Percentiles rank a stretch among this genome's conserved stretches.
Conservation (phyloP, 2,113 vertebrate species). For the Enhydra lutris region DNA sequence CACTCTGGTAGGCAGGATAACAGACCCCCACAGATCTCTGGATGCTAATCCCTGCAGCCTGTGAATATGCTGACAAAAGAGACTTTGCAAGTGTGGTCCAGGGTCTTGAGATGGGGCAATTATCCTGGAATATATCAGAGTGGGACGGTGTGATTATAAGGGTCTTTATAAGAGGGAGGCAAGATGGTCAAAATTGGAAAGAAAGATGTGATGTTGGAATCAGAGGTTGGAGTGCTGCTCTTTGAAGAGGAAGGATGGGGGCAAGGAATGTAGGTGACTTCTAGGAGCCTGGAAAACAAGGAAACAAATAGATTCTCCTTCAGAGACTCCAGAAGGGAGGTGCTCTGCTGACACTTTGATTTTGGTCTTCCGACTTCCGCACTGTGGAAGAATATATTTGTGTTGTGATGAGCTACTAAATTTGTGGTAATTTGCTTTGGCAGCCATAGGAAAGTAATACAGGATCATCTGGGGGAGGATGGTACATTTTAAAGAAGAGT, state of each 20-base stretch:
- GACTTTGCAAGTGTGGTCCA: background rate
- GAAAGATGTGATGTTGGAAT: background rate
- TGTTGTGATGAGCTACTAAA: background rate
- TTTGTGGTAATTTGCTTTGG: background rate
- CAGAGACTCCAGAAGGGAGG: background rate
- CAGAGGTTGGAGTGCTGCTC: background rate
- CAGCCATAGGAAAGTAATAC: too few relatives aligned
- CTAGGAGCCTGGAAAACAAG: background rate
- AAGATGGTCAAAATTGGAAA: background rate
- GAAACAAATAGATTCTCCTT: background rate
- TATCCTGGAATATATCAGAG: background rate
- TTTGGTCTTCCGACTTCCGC: background rate
- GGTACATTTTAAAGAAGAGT: background rate
- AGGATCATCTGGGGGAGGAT: background rate
- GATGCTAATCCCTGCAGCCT: background rate
- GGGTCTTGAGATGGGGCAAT: background rate
- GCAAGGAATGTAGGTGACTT: background rate
- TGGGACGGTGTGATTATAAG: fast-evolving
- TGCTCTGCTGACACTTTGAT: fast-evolving
- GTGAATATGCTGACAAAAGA: background rate
- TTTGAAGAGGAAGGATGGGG: background rate
- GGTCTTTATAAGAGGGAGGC: background rate
- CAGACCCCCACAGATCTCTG: too few relatives aligned
- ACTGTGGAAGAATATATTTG: background rate
- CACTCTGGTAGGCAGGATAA: background rate